Percentiles rank a stretch among this genome's conserved stretches.
Evolutionary conservation across 2,113 vertebrate genomes (phyloP).

Genomic region (Hyla sarda): DNA sequence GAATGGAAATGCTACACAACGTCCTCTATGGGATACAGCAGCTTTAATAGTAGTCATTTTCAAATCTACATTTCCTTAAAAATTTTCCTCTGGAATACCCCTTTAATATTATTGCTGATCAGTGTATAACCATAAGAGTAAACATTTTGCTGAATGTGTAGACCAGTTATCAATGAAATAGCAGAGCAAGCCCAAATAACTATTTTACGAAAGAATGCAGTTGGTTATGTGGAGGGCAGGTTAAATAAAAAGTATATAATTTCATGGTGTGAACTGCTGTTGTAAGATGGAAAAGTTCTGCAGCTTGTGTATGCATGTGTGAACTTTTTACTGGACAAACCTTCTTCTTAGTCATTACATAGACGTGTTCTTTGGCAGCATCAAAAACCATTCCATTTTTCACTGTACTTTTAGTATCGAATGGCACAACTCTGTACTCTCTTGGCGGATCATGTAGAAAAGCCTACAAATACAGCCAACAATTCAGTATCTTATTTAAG

Average conservation of each 20-base stretch:
- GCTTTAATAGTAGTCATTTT: no score
- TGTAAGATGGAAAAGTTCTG: no score
- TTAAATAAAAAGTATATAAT: neutral
- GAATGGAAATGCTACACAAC: no score
- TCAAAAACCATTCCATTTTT: constrained; percentile 89
- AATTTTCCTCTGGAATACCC: no score
- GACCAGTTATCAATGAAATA: neutral
- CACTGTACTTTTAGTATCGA: constrained; percentile 77
- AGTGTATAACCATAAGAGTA: no score
- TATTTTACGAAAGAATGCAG: neutral
- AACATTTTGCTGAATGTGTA: no score
- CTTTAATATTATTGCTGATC: neutral
- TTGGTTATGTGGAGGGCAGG: neutral
- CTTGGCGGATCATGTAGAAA: constrained; percentile 69
- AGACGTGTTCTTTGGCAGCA: constrained; percentile 75
- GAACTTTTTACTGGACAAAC: constrained; percentile 65
- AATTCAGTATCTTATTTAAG: no score
- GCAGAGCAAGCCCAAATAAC: neutral
- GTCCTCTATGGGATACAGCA: no score
- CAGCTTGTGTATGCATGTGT: neutral
- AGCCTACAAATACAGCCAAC: neutral
- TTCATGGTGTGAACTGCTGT: neutral
- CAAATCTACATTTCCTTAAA: no score
- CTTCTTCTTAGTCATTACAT: constrained; percentile 90
- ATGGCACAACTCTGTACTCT: constrained; percentile 75